Conservation (phyloP, 2,797 vertebrate genomes). For the Gymnothorax javanicus region DNA sequence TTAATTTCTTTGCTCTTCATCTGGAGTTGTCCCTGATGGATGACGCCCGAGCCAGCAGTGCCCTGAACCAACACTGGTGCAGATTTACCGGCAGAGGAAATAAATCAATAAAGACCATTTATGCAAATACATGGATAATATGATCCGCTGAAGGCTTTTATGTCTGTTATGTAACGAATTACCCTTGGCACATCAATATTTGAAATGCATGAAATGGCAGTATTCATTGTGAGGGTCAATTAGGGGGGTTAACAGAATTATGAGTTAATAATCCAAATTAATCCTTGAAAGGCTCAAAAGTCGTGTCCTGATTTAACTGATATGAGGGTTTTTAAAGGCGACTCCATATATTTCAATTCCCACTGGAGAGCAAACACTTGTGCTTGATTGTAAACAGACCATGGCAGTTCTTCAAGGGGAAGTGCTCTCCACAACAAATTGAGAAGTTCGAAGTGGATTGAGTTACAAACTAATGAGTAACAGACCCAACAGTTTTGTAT, state of each 20-base stretch:
- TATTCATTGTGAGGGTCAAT: background rate
- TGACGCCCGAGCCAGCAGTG: background rate
- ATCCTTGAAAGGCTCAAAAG: background rate
- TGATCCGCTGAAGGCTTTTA: background rate
- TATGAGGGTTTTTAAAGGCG: background rate
- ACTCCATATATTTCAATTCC: background rate
- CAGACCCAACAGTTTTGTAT: background rate
- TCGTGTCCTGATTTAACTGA: constrained; percentile 19
- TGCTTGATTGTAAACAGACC: constrained; percentile 18
- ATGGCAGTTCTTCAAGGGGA: background rate
- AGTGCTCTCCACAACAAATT: constrained; percentile 15
- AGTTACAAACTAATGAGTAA: constrained; percentile 9
- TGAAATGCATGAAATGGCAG: background rate
- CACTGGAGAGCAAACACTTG: constrained; percentile 2
- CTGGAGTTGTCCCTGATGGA: background rate
- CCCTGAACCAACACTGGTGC: background rate
- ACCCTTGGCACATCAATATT: background rate
- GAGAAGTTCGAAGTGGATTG: constrained; percentile 8
- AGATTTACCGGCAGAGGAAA: background rate
- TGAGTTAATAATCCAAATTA: background rate
- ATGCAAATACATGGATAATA: background rate
- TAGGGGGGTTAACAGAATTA: background rate
- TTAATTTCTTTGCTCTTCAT: no score
- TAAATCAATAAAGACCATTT: constrained; percentile 2
- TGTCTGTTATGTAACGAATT: background rate